phyloP scores from a whole-genome alignment of 2,797 vertebrate species.

The Gymnothorax javanicus region DNA sequence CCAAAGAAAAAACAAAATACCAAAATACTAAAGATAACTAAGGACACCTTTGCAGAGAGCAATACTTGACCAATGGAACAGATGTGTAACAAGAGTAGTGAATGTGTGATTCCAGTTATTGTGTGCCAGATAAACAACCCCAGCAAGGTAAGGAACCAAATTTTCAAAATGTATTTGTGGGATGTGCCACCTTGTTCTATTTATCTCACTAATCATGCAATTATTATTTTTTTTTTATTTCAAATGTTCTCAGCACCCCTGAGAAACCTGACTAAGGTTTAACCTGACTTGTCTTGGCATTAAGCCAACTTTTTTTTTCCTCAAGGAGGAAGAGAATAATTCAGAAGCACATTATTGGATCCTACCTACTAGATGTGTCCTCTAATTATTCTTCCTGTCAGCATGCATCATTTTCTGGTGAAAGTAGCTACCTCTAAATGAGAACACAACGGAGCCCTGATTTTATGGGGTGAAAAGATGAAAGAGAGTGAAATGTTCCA shows the following conservation, averaged over 20 bases:
- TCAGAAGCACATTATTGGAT: neutral
- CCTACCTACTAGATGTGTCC: neutral
- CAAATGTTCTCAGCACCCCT: neutral
- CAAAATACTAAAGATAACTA: neutral
- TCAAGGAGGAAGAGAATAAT: neutral
- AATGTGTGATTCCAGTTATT: neutral
- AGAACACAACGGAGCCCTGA: neutral
- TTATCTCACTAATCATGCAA: neutral
- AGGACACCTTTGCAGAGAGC: neutral
- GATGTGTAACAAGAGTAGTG: neutral
- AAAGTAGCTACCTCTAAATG: neutral
- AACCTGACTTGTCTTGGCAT: too few species aligned
- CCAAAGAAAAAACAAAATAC: neutral
- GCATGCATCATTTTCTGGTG: neutral
- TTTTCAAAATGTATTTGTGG: neutral
- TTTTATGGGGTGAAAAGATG: neutral
- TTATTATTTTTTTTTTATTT: neutral
- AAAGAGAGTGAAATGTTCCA: neutral
- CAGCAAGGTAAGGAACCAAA: neutral
- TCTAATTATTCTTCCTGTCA: neutral
- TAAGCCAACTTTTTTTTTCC: neutral
- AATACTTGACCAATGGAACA: neutral
- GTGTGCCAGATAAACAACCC: neutral
- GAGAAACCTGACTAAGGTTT: too few species aligned
- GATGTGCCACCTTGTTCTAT: neutral